Base-by-base conservation (phyloP, 2,888 invertebrate species). In the Cinara cedri region DNA sequence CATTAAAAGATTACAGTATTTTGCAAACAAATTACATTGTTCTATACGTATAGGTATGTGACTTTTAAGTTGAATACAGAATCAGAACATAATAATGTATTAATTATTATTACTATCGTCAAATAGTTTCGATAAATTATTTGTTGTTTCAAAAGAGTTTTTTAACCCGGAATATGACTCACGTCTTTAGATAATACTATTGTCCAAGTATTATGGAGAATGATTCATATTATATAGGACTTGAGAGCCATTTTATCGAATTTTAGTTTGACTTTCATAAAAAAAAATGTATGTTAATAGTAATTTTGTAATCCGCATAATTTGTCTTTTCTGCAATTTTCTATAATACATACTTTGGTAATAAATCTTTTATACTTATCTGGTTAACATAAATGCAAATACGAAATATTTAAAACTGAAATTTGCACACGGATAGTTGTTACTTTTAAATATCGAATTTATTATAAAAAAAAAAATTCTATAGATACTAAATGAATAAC, bases 241-340 rank as follows among this genome's bases (percentile, higher is more conserved):
- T 13, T 21, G 4, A n/a, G 34, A 62, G 34, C n/a, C 10, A 1
- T 68, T 51, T 68, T 19, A 26, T 66, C 0, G 44, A 68, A 51
- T 68, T 68, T 51, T 26, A 19, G 49, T 19, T 70, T 54, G 14
- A 19, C 51, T 70, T 51, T 68, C 34, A 34, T 34, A 54, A 1
- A 1, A 49, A 16, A 10, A 8, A 49, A 49, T 21, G 3, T 3
- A 0, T 26, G 26, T 9, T 68, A 16, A 51, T 26, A 51, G 51
- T 13, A 9, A 26, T 54, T 10, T 51, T 26, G n/a, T 49, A 0
- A 51, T 51, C 51, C 13, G n/a, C n/a, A n/a, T n/a, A n/a, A n/a
- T 54, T 34, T 34, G 2, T 70, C 3, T 68, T 51, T 34, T 70
- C 34, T 70, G 51, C 51, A 34, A 54, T 70, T 70, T 70, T 68